Evolutionary conservation across 2,113 vertebrate species (phyloP).

Genomic region (Neomonachus schauinslandi): DNA sequence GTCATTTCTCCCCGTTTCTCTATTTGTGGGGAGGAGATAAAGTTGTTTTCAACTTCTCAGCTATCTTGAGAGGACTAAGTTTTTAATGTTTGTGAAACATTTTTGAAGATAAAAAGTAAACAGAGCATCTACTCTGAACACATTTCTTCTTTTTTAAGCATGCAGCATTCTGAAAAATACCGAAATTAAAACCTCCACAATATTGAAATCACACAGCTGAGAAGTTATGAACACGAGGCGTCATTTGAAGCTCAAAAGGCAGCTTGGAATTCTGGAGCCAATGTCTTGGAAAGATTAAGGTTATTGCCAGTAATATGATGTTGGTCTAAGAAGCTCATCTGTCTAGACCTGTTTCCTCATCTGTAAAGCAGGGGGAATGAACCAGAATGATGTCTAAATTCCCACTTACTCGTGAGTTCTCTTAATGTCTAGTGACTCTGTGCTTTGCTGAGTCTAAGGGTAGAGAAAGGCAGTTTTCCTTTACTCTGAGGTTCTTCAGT

Average conservation of each 20-base stretch:
- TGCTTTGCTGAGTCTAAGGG: not conserved
- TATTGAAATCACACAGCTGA: not conserved
- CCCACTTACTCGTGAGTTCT: not conserved
- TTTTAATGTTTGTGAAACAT: conserved; percentile 47
- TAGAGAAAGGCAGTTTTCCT: not conserved
- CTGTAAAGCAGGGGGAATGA: not conserved
- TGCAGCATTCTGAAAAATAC: conserved; percentile 31
- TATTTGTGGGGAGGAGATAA: conserved; percentile 47
- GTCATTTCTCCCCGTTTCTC: conserved; percentile 45
- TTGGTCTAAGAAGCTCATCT: not conserved
- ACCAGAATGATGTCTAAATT: not conserved
- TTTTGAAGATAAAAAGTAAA: conserved; percentile 56
- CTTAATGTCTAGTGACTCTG: not conserved
- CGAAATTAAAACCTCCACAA: conserved; percentile 47
- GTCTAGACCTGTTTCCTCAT: conserved; percentile 8
- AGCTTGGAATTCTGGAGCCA: not conserved
- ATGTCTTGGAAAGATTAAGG: not conserved
- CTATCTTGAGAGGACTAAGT: conserved; percentile 45
- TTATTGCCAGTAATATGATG: not conserved
- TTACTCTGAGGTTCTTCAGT: not conserved
- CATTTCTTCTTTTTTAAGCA: not conserved
- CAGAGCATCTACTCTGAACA: not conserved
- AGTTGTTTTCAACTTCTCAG: conserved; percentile 22
- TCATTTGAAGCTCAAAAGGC: not conserved
- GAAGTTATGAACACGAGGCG: not conserved